These are phyloP conservation scores for Natrix natrix DNA, from an alignment of 2,797 vertebrate genomes.

Conservation along the genomic window DNA sequence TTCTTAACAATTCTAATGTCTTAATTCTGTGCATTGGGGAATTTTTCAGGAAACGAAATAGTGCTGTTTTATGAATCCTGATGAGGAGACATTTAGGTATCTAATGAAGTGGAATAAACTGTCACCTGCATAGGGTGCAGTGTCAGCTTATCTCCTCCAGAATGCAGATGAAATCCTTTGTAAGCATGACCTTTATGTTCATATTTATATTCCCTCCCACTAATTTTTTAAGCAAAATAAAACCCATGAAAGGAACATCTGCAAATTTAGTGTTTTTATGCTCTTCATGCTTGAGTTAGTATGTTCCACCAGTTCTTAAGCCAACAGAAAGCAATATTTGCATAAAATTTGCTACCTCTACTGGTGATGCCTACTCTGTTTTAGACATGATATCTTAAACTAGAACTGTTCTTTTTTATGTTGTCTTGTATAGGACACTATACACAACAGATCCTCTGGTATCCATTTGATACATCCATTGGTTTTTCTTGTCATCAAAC, in stretches of 20 bases:
- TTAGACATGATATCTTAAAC: not conserved
- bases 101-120: conserved; percentile 1
- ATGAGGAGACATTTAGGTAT: not conserved
- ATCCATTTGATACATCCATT: not conserved
- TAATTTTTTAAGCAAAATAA: not conserved
- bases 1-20: not conserved
- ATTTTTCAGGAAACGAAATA: not conserved
- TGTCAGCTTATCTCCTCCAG: not conserved
- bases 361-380: not conserved
- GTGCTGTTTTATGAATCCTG: not conserved
- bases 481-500: not conserved
- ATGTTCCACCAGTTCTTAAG: not conserved
- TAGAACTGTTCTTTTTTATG: not conserved
- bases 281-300: not conserved
- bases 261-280: not conserved
- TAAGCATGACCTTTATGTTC: not conserved
- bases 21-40: not conserved
- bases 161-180: not conserved
- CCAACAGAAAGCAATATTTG: not conserved
- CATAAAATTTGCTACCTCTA: not conserved
- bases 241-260: not conserved
- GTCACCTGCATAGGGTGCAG: not conserved
- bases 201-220: not conserved
- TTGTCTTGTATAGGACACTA: not conserved
- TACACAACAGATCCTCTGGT: not conserved